Evolutionary conservation across 2,888 invertebrate species (phyloP), one percentile per base, ranked within the genome.

Genomic region (Dicroscelio sp.): DNA sequence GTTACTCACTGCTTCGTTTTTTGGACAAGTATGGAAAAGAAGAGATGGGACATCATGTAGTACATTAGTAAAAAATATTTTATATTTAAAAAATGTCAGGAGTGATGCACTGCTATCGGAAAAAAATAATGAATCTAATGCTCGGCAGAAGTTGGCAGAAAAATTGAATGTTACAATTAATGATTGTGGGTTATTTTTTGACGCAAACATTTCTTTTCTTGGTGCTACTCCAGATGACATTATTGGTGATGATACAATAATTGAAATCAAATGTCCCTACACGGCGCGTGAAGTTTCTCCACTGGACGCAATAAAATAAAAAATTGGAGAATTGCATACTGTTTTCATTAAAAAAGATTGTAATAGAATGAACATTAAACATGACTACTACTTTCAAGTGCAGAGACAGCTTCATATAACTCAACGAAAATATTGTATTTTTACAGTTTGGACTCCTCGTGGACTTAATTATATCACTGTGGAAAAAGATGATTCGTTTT

Each of bases 171-270:
- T 58, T 69, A 63, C 48, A 73, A 89, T 33, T 30, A 25, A 75
- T 55, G 55, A 55, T 6, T 55, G 55, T 23, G 75, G 75, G 33
- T 52, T 92, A 27, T 92, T 92, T 58, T 75, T 92, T 23, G 90
- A 92, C 71, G 12, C 43, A 48, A 43, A 55, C 58, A 33, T 71
- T 80, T 35, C 84, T 80, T 55, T 82, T 60, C 48, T 85, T 84
- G 90, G 78, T 25, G 92, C 90, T 14, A 73, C 84, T 43, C 90
- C 92, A 17, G 92, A 92, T 35, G 92, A 89, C 14, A 73, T 92
- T 2, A 89, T 90, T 76, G 89, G 35, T 60, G 33, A 78, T 27
- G 82, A 91, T 52, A 84, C 71, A 0, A 80, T 90, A 25, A 88
- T 92, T 23, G 92, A 92, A 85, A 87, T 85, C 30, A 85, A 85